Conservation (phyloP, 37 sponge, comb jelly and placozoan species). For the Eunapius fragilis region DNA sequence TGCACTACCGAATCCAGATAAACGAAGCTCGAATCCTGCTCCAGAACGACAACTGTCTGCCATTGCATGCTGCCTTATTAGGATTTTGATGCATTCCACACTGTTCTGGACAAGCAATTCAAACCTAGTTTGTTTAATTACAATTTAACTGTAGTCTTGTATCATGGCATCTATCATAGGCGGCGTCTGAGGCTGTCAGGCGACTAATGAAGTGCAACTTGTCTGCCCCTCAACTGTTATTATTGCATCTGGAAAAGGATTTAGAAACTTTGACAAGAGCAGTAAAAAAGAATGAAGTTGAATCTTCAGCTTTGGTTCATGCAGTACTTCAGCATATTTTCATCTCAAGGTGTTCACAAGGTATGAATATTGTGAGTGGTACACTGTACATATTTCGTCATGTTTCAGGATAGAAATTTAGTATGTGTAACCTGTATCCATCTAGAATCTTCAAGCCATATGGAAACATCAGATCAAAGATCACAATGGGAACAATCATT, state of each 20-base stretch:
- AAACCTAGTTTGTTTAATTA: no score
- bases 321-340: neutral
- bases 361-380: no score
- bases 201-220: neutral
- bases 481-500: neutral
- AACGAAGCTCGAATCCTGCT: conserved; percentile 2
- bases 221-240: neutral
- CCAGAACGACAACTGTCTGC: conserved; percentile 25
- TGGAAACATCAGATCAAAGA: neutral
- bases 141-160: no score
- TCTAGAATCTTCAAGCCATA: neutral
- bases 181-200: neutral
- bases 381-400: no score
- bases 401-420: no score
- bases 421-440: neutral
- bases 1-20: conserved; percentile 10
- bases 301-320: conserved; percentile 3
- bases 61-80: conserved; percentile 2
- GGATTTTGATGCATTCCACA: conserved; percentile 29
- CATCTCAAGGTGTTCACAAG: neutral
- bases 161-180: neutral
- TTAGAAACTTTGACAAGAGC: neutral
- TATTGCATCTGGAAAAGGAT: conserved; percentile 15
- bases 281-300: conserved; percentile 6
- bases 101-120: conserved; percentile 17